phyloP scores from a whole-genome alignment of 2,797 vertebrate genomes.

The Darevskia nairensis region DNA sequence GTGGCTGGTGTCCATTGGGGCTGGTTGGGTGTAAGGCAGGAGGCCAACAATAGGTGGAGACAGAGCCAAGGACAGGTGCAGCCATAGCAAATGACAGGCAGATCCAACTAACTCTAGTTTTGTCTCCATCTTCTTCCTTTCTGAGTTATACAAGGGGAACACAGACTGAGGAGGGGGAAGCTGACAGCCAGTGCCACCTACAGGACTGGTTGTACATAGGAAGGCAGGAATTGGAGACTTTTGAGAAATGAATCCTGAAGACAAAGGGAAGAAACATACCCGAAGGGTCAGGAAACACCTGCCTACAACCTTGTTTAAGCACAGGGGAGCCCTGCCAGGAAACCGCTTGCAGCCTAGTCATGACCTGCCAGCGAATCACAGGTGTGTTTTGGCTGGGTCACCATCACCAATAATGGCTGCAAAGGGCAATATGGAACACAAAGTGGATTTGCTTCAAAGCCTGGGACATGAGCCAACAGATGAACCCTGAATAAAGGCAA shows the following conservation, averaged over 20 bases:
- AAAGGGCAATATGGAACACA: neutral
- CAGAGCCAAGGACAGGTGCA: no score
- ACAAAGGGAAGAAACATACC: no score
- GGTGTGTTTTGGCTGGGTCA: neutral
- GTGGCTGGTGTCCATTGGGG: no score
- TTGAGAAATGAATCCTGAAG: neutral
- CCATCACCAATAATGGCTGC: neutral
- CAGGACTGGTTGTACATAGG: no score
- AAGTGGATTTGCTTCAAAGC: neutral
- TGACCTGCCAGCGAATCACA: neutral
- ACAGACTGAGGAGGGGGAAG: no score
- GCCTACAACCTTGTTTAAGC: neutral
- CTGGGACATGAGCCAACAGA: neutral
- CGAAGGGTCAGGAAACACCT: neutral
- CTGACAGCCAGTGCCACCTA: no score
- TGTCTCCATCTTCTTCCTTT: no score
- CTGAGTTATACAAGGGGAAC: no score
- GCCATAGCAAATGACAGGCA: no score
- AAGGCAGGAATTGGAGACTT: neutral
- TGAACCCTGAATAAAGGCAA: neutral
- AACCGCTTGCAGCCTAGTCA: neutral
- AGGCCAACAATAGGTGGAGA: no score
- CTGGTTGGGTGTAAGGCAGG: no score
- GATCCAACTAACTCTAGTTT: no score
- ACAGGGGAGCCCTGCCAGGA: neutral